Conservation (phyloP, 2,888 invertebrate species). For the Nezara viridula region DNA sequence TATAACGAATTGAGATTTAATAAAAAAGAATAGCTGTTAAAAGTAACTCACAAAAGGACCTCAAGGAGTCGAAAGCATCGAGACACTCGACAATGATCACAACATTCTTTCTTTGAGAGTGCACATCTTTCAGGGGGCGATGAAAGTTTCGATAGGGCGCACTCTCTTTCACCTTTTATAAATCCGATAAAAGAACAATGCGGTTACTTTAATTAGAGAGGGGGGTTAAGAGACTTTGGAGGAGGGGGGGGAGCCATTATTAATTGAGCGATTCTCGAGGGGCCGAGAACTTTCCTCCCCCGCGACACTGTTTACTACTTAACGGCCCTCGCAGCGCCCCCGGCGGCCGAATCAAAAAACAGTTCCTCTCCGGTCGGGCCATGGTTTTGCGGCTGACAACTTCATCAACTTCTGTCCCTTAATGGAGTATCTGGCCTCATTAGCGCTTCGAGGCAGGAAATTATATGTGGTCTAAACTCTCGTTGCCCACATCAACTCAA, state of each 20-base stretch:
- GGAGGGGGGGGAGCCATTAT: conserved; percentile 24
- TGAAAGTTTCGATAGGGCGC: neutral
- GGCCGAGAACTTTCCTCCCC: conserved; percentile 46
- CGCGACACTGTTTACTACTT: conserved; percentile 64
- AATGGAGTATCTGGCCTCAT: conserved; percentile 42
- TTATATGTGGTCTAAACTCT: conserved; percentile 1
- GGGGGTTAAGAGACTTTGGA: neutral
- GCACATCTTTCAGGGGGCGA: neutral
- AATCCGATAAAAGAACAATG: conserved; percentile 59
- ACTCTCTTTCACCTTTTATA: conserved; percentile 52
- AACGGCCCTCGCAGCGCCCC: conserved; percentile 51
- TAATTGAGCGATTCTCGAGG: conserved; percentile 57
- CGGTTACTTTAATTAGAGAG: conserved; percentile 55
- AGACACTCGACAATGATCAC: neutral
- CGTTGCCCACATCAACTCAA: neutral
- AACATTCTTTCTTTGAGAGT: neutral
- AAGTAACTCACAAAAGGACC: neutral
- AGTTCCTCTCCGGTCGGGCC: conserved; percentile 1
- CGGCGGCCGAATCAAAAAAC: conserved; percentile 41
- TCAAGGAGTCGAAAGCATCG: neutral
- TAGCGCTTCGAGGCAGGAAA: neutral
- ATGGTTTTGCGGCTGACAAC: conserved; percentile 48
- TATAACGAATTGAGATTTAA: no score
- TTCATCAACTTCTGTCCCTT: conserved; percentile 44
- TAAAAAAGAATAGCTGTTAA: neutral